These are phyloP conservation scores for Idaea dimidiata DNA, from an alignment of 2,888 invertebrate genomes.

Conservation along the genomic window DNA sequence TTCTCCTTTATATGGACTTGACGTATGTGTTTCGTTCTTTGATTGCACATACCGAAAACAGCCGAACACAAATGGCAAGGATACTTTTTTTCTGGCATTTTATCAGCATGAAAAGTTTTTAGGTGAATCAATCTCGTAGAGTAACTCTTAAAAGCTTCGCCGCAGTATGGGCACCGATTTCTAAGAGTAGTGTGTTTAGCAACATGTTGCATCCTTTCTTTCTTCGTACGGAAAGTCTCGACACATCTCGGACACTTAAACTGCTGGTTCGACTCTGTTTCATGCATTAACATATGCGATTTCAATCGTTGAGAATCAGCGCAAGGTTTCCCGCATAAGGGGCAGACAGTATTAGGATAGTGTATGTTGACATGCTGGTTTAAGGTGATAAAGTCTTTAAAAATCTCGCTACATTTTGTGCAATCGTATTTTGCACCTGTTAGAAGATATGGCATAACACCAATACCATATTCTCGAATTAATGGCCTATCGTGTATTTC, in stretches of 20 bases:
- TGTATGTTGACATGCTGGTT: slow-evolving; percentile 69
- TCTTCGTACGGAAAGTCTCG: slow-evolving; percentile 26
- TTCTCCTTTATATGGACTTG: slow-evolving; percentile 58
- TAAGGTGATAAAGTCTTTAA: slow-evolving; percentile 57
- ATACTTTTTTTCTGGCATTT: slow-evolving; percentile 45
- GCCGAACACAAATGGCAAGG: slow-evolving; percentile 61
- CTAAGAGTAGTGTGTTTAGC: background rate
- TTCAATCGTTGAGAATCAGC: slow-evolving; percentile 47
- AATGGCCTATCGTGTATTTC: slow-evolving; percentile 49
- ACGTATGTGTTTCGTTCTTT: slow-evolving; percentile 58
- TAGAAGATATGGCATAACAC: slow-evolving; percentile 57
- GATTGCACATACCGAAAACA: slow-evolving; percentile 58
- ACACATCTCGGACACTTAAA: slow-evolving; percentile 48
- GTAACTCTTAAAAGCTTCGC: slow-evolving; percentile 54
- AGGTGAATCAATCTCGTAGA: slow-evolving; percentile 52
- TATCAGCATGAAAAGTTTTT: slow-evolving; percentile 49
- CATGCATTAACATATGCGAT: slow-evolving; percentile 48
- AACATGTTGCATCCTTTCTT: slow-evolving; percentile 6
- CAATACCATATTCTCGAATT: slow-evolving; percentile 45
- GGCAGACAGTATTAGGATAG: slow-evolving; percentile 63
- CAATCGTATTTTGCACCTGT: slow-evolving; percentile 48
- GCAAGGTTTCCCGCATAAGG: slow-evolving; percentile 64
- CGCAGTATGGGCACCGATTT: slow-evolving; percentile 51
- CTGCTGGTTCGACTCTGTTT: slow-evolving; percentile 46
- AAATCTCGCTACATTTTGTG: slow-evolving; percentile 51